Percentiles rank a stretch among this genome's conserved stretches.
phyloP scores from a whole-genome alignment of 2,888 invertebrate species.

The Stenotaenia linearis region DNA sequence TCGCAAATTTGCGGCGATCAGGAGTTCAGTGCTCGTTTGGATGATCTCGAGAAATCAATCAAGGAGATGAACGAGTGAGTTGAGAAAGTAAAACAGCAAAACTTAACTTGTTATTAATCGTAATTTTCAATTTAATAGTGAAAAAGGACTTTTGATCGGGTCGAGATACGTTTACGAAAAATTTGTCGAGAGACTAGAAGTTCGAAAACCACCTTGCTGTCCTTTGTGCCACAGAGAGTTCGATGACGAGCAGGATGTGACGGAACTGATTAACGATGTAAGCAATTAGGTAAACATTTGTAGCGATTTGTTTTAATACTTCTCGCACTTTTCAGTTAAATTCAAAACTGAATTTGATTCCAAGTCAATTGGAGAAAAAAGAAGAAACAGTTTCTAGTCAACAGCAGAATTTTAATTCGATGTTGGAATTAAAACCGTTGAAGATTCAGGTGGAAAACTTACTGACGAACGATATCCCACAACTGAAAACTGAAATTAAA shows the following conservation, averaged over 20 bases:
- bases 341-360: constrained; percentile 5
- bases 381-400: background rate
- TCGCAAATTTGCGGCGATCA: background rate
- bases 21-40: background rate
- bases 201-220: background rate
- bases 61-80: background rate
- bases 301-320: background rate
- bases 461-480: background rate
- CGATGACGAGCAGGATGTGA: background rate
- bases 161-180: constrained; percentile 3
- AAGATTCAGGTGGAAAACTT: background rate
- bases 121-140: no score
- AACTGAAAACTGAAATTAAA: background rate
- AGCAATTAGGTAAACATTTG: background rate
- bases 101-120: background rate
- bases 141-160: constrained; percentile 1
- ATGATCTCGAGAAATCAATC: background rate
- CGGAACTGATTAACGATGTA: constrained; percentile 13
- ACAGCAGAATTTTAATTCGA: background rate
- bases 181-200: constrained; percentile 8
- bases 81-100: background rate
- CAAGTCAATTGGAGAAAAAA: background rate
- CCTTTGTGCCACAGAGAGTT: background rate
- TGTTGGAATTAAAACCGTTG: background rate
- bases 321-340: no score